A percentile compares a stretch with the other conserved stretches of the same genome.
Evolutionary conservation across 2,113 vertebrate species (phyloP).

Genomic region (Lepus timidus): DNA sequence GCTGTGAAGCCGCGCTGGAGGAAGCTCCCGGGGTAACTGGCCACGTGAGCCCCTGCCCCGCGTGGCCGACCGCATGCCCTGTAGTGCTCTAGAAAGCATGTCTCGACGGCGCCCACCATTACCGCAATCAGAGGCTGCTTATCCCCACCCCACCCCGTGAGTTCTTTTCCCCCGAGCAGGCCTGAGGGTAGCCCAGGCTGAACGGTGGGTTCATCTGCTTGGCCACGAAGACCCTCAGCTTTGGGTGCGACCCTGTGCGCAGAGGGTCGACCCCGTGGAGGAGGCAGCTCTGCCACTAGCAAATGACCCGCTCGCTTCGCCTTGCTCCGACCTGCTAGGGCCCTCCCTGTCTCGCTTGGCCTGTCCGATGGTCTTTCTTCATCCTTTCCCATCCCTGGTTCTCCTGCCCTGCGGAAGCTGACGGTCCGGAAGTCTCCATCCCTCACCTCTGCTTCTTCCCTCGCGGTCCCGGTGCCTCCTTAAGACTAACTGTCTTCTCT

Average conservation of each 20-base stretch:
- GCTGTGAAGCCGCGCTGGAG: slow-evolving; percentile 89
- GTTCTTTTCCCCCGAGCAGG: slow-evolving; percentile 81
- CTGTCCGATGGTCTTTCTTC: slow-evolving; percentile 70
- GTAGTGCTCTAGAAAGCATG: slow-evolving; percentile 85
- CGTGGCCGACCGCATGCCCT: slow-evolving; percentile 86
- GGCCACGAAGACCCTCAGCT: slow-evolving; percentile 80
- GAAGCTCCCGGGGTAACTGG: slow-evolving; percentile 89
- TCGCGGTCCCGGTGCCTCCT: slow-evolving; percentile 76
- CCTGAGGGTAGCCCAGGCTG: slow-evolving; percentile 80
- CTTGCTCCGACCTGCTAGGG: slow-evolving; percentile 84
- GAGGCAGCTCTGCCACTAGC: slow-evolving; percentile 14
- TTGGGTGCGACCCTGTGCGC: slow-evolving; percentile 60
- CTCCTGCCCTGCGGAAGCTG: slow-evolving; percentile 81
- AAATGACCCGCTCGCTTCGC: slow-evolving; percentile 73
- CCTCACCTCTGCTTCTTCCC: slow-evolving; percentile 74
- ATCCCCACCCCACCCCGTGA: slow-evolving; percentile 79
- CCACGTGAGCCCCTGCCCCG: slow-evolving; percentile 77
- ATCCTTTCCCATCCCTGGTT: slow-evolving; percentile 71
- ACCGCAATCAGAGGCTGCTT: slow-evolving; percentile 85
- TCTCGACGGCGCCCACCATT: slow-evolving; percentile 84
- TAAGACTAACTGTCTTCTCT: slow-evolving; percentile 89
- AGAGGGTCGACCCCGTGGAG: slow-evolving; percentile 6
- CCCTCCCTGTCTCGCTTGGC: slow-evolving; percentile 87
- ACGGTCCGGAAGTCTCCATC: slow-evolving; percentile 69
- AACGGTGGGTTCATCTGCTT: slow-evolving; percentile 70